A percentile compares a stretch with the other conserved stretches of the same genome.
phyloP scores from a whole-genome alignment of 2,797 vertebrate genomes.

The Vespertilio murinus region DNA sequence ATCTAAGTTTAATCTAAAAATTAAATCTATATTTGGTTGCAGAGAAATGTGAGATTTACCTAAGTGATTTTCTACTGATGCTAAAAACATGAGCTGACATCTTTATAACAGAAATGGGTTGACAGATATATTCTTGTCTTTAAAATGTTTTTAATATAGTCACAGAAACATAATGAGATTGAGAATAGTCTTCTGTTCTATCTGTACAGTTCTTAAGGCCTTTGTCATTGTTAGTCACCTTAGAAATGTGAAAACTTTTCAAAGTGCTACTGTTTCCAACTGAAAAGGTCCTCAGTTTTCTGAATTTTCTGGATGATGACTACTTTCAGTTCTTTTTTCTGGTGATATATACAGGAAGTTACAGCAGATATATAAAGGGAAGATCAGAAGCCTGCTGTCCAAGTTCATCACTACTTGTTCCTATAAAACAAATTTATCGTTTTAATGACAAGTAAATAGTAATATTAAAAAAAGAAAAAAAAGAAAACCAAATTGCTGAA shows the following conservation, averaged over 20 bases:
- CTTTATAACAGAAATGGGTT: conserved; percentile 40
- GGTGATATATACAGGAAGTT: conserved; percentile 96
- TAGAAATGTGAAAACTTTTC: conserved; percentile 39
- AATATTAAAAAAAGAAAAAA: conserved; percentile 12
- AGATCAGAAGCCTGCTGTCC: conserved; percentile 94
- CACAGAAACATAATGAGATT: conserved; percentile 77
- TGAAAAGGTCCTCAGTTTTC: conserved; percentile 71
- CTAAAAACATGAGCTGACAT: conserved; percentile 27
- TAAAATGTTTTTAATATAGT: conserved; percentile 73
- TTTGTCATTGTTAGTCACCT: conserved; percentile 67
- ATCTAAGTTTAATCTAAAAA: conserved; percentile 71
- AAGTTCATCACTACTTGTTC: conserved; percentile 98
- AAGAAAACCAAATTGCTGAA: conserved; percentile 12
- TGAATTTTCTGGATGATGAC: conserved; percentile 48
- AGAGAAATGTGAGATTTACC: conserved; percentile 25
- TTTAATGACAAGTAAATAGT: conserved; percentile 33
- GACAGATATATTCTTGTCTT: conserved; percentile 65
- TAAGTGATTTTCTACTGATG: conserved; percentile 40
- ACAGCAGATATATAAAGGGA: conserved; percentile 97
- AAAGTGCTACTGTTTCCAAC: conserved; percentile 60
- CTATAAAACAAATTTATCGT: conserved; percentile 80
- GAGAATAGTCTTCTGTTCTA: conserved; percentile 44
- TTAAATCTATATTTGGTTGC: conserved; percentile 12
- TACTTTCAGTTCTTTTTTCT: conserved; percentile 84
- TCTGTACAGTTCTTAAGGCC: conserved; percentile 74